Evolutionary conservation across 2,797 vertebrate species (phyloP).

Genomic region (Phrynocephalus guinanensis): DNA sequence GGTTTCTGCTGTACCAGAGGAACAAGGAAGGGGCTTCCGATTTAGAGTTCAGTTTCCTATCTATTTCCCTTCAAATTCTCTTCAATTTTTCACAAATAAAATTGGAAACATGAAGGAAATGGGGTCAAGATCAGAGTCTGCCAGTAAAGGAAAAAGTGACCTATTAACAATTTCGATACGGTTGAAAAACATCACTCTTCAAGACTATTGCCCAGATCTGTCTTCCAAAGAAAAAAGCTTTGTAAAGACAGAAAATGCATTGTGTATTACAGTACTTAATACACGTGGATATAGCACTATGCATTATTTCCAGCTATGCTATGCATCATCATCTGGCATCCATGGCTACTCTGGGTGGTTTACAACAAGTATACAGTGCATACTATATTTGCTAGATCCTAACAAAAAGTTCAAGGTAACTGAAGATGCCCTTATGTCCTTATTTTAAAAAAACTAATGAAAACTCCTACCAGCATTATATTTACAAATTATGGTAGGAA

Average conservation of each 20-base stretch:
- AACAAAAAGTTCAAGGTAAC: too few species aligned
- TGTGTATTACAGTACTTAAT: not conserved
- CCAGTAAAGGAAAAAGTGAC: not conserved
- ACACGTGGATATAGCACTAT: not conserved
- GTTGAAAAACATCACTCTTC: not conserved
- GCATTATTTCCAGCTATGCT: not conserved
- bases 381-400: too few species aligned
- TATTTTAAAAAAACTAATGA: too few species aligned
- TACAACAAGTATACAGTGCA: too few species aligned
- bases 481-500: not conserved
- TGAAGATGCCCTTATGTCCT: too few species aligned
- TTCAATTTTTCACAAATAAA: not conserved
- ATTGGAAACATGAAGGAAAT: not conserved
- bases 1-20: too few species aligned
- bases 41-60: too few species aligned
- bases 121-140: too few species aligned
- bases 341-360: too few species aligned
- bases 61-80: not conserved
- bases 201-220: not conserved
- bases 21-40: too few species aligned
- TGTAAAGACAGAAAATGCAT: not conserved
- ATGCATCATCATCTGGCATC: too few species aligned
- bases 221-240: not conserved
- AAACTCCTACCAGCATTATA: not conserved
- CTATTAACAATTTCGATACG: not conserved